These are phyloP conservation scores for Anthophora plumipes DNA, from an alignment of 2,888 invertebrate genomes.

Conservation along the genomic window DNA sequence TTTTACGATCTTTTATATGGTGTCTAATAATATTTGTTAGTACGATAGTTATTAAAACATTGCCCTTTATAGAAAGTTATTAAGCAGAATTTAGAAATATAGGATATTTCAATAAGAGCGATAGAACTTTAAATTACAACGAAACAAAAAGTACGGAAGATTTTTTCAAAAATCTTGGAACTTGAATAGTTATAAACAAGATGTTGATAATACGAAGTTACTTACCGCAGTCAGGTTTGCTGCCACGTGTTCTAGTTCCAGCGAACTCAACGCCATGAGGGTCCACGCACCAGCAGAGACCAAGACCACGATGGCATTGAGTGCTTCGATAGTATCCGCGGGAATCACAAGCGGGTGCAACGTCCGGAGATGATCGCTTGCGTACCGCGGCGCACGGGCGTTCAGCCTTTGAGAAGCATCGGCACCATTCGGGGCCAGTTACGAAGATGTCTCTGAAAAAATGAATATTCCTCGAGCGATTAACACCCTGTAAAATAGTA, in stretches of 20 bases:
- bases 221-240: slow-evolving; percentile 91
- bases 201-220: neutral
- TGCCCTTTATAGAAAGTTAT: no score
- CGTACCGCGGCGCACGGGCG: slow-evolving; percentile 94
- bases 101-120: no score
- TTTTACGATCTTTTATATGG: no score
- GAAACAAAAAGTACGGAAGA: no score
- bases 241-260: slow-evolving; percentile 92
- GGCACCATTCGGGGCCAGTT: slow-evolving; percentile 92
- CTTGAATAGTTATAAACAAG: no score
- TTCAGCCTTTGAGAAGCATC: slow-evolving; percentile 92
- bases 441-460: slow-evolving; percentile 86
- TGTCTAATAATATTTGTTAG: no score
- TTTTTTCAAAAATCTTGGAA: no score
- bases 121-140: no score
- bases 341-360: slow-evolving; percentile 90
- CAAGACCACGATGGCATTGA: slow-evolving; percentile 94
- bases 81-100: no score
- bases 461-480: neutral
- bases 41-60: no score
- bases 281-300: slow-evolving; percentile 97
- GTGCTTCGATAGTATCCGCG: slow-evolving; percentile 94
- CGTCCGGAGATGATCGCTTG: slow-evolving; percentile 90
- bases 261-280: slow-evolving; percentile 95
- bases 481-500: neutral